phyloP scores from a whole-genome alignment of 53 echinoderm and acorn worm species.

The Echinarachnius parma region DNA sequence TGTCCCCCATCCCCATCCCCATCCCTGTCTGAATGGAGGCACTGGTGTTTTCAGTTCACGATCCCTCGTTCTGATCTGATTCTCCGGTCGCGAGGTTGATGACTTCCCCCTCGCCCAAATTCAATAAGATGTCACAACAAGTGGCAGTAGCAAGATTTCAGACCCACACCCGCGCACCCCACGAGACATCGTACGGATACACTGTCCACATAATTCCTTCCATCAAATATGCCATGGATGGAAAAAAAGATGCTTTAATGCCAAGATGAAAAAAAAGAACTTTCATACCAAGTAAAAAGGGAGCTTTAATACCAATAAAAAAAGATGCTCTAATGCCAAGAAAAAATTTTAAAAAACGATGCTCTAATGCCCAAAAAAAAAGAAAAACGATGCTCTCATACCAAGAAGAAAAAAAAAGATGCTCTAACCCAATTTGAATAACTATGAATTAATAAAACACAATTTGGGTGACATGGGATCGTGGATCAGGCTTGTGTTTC shows the following conservation, averaged over 20 bases:
- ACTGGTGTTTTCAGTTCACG: neutral
- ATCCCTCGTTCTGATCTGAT: neutral
- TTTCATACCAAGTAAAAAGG: no score
- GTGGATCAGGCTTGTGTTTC: conserved; percentile 38
- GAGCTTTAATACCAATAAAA: no score
- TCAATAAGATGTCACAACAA: conserved; percentile 39
- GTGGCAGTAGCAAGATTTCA: conserved; percentile 9
- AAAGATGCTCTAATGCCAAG: no score
- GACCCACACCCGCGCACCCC: conserved; percentile 1
- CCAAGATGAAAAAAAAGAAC: neutral
- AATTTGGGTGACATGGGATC: conserved; percentile 38
- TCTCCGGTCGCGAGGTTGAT: conserved; percentile 26
- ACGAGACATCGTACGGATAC: neutral
- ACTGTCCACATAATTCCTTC: conserved; percentile 7
- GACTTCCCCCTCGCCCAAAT: conserved; percentile 22
- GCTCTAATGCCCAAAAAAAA: no score
- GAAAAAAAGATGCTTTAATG: neutral
- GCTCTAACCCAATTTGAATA: conserved; percentile 36
- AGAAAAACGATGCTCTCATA: no score
- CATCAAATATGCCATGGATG: neutral
- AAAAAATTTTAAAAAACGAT: no score
- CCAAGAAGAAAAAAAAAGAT: neutral
- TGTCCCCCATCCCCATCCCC: no score
- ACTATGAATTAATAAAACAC: conserved; percentile 51
- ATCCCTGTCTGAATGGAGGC: no score